phyloP scores from a whole-genome alignment of 2,888 invertebrate species.

The Keiferia lycopersicella region DNA sequence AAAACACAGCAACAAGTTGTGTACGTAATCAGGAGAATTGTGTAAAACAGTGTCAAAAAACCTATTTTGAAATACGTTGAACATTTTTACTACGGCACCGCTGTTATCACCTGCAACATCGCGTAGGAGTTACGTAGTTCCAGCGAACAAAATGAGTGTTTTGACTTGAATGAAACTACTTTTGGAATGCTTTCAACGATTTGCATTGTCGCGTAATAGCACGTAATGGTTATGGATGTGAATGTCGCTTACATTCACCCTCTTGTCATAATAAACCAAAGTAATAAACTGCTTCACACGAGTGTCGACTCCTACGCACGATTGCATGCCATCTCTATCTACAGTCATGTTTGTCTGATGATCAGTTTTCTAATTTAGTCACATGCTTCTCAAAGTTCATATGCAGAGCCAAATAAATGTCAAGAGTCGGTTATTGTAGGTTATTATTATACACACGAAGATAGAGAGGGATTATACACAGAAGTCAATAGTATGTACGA shows the following conservation, averaged over 20 bases:
- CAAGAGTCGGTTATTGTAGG: too few species aligned
- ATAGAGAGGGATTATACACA: too few species aligned
- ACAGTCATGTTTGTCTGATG: not conserved
- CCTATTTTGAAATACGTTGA: too few species aligned
- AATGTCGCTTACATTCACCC: not conserved
- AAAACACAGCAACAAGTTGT: too few species aligned
- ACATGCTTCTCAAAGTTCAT: constrained; percentile 13
- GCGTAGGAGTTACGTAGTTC: not conserved
- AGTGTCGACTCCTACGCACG: not conserved
- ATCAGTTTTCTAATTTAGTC: constrained; percentile 2
- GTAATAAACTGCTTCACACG: not conserved
- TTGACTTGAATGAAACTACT: not conserved
- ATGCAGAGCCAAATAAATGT: not conserved
- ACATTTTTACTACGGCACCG: not conserved
- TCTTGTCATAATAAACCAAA: constrained; percentile 11
- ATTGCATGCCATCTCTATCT: constrained; percentile 12
- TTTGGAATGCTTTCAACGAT: not conserved
- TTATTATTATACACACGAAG: too few species aligned
- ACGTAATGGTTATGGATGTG: not conserved
- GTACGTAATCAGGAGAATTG: too few species aligned
- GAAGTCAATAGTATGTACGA: too few species aligned
- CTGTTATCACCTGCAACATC: not conserved
- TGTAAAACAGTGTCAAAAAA: too few species aligned
- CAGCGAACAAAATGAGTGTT: not conserved
- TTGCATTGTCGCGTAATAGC: not conserved